phyloP scores from a whole-genome alignment of 2,113 vertebrate genomes.

The Ceuthmochares aereus region DNA sequence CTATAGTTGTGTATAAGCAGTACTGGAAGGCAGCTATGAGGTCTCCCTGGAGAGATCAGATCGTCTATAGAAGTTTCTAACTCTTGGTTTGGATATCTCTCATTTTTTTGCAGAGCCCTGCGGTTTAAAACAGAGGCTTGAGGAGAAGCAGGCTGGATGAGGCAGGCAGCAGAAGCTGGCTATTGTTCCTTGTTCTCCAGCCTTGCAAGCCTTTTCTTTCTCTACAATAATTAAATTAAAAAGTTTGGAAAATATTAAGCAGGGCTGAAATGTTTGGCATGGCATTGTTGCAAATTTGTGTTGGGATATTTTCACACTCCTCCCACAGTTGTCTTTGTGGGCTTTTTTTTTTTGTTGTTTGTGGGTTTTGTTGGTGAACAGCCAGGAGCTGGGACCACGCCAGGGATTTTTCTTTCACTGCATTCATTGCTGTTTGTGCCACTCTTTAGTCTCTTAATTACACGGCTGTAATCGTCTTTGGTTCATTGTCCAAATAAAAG shows the following conservation, averaged over 20 bases:
- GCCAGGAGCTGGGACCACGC: slow-evolving; percentile 20
- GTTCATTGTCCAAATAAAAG: neutral
- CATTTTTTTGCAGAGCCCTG: neutral
- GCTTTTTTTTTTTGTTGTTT: neutral
- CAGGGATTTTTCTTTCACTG: slow-evolving; percentile 49
- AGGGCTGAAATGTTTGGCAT: neutral
- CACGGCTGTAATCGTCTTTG: neutral
- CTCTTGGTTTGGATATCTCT: neutral
- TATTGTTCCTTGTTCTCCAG: neutral
- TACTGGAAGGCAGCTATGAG: no score
- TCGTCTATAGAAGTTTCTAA: neutral
- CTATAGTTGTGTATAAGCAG: neutral
- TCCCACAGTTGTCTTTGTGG: slow-evolving; percentile 43
- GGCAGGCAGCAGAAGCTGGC: neutral
- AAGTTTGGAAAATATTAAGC: neutral
- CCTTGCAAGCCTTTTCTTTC: neutral
- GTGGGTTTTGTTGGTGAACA: slow-evolving; percentile 17
- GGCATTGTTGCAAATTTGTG: neutral
- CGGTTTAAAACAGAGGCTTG: neutral
- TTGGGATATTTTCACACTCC: slow-evolving; percentile 8
- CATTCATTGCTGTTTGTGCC: slow-evolving; percentile 9
- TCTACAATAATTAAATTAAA: neutral
- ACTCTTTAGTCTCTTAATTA: slow-evolving; percentile 42
- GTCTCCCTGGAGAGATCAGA: no score
- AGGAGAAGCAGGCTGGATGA: neutral